phyloP scores from a whole-genome alignment of 2,797 vertebrate species.

The Mallotus villosus region DNA sequence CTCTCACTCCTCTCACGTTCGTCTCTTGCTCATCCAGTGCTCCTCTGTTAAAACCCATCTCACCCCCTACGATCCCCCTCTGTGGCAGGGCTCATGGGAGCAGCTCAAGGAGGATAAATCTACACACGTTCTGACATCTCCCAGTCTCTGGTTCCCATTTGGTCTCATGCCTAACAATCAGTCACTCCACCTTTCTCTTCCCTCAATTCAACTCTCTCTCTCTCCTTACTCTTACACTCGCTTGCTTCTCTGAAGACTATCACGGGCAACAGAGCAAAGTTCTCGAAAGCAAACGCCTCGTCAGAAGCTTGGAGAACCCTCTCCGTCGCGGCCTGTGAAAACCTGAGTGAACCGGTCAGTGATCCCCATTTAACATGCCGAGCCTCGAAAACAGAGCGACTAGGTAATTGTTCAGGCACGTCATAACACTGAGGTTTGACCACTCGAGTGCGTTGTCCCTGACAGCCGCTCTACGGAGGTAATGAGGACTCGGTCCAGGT shows the following conservation, averaged over 20 bases:
- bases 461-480: constrained; percentile 23
- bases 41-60: constrained; percentile 17
- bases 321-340: not conserved
- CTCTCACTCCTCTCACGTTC: not conserved
- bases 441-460: too few species aligned
- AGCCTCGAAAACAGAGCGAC: too few species aligned
- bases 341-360: too few species aligned
- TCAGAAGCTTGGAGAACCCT: not conserved
- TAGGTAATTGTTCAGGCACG: too few species aligned
- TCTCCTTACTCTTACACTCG: constrained; percentile 24
- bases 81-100: constrained; percentile 64
- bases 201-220: constrained; percentile 44
- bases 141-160: constrained; percentile 72
- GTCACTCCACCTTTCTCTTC: constrained; percentile 51
- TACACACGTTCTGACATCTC: constrained; percentile 58
- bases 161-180: constrained; percentile 60
- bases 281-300: not conserved
- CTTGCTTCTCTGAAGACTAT: constrained; percentile 32
- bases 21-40: constrained; percentile 1
- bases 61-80: constrained; percentile 27
- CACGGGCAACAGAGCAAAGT: constrained; percentile 33
- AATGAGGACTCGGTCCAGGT: constrained; percentile 18
- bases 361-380: too few species aligned
- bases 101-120: constrained; percentile 71
- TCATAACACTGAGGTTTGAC: too few species aligned